These are phyloP conservation scores for Stichopus horrens DNA, from an alignment of 53 echinoderm and acorn worm species.

Conservation along the genomic window DNA sequence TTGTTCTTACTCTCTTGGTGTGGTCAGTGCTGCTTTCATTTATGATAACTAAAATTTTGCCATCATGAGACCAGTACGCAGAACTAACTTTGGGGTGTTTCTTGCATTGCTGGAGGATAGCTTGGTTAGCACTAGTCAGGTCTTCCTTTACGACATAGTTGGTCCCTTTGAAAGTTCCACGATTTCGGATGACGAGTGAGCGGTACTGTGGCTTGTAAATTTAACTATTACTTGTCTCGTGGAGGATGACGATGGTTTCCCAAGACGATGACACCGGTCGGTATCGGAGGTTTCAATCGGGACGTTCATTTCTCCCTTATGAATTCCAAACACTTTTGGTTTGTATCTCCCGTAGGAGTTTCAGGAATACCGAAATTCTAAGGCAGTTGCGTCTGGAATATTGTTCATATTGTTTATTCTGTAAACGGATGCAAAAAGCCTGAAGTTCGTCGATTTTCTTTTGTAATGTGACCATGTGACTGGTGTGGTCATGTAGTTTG, in stretches of 20 bases:
- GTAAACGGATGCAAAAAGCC: conserved; percentile 13
- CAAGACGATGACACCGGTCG: conserved; percentile 12
- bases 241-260: neutral
- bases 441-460: neutral
- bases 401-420: neutral
- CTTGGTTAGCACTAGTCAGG: neutral
- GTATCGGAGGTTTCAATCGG: conserved; percentile 3
- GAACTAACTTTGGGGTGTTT: neutral
- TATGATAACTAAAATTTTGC: neutral
- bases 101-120: neutral
- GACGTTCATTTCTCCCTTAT: neutral
- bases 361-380: neutral
- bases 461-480: neutral
- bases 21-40: neutral
- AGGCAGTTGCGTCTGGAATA: neutral
- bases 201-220: conserved; percentile 1
- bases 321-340: conserved; percentile 2
- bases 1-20: neutral
- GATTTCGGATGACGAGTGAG: conserved; percentile 13
- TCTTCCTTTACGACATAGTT: conserved; percentile 10
- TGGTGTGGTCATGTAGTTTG: conserved; percentile 10
- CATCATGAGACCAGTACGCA: neutral
- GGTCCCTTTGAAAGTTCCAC: neutral
- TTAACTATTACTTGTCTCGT: neutral
- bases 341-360: neutral